Conservation (phyloP, 2,888 invertebrate species). For the Halocaridina rubra region DNA sequence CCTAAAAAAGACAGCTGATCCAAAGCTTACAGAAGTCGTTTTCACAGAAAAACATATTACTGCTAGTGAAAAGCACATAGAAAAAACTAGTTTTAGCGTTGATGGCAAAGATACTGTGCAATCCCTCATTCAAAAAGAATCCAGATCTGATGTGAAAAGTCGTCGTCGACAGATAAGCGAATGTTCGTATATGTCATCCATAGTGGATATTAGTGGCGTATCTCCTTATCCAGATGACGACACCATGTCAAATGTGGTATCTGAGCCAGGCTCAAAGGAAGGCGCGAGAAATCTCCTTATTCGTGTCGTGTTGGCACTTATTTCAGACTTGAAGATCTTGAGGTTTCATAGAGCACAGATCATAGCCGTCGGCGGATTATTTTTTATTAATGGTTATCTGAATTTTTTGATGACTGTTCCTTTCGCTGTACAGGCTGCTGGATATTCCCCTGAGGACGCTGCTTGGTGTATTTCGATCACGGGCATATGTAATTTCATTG, state of each 20-base stretch:
- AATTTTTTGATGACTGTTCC: conserved; percentile 46
- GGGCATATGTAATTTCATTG: conserved; percentile 21
- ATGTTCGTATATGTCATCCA: not conserved
- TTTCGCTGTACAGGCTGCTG: conserved; percentile 28
- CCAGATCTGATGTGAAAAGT: not conserved
- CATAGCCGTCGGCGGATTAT: not conserved
- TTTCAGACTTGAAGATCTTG: not conserved
- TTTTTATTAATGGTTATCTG: conserved; percentile 17
- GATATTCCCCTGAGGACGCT: conserved; percentile 8
- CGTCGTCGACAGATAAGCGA: not conserved
- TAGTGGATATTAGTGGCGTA: not conserved
- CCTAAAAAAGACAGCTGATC: not conserved
- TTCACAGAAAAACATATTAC: not conserved
- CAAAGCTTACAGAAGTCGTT: not conserved
- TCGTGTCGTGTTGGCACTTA: not conserved
- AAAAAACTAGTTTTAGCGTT: not conserved
- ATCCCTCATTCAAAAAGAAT: not conserved
- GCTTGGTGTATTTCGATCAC: conserved; percentile 42
- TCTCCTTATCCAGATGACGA: not conserved
- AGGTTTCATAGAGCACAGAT: conserved; percentile 15
- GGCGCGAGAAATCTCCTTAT: not conserved
- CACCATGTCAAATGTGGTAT: too few species aligned
- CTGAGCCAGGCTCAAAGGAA: not conserved
- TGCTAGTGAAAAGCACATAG: not conserved
- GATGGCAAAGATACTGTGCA: not conserved